phyloP scores from a whole-genome alignment of 2,888 invertebrate genomes.

The Gastrophysa polygoni region DNA sequence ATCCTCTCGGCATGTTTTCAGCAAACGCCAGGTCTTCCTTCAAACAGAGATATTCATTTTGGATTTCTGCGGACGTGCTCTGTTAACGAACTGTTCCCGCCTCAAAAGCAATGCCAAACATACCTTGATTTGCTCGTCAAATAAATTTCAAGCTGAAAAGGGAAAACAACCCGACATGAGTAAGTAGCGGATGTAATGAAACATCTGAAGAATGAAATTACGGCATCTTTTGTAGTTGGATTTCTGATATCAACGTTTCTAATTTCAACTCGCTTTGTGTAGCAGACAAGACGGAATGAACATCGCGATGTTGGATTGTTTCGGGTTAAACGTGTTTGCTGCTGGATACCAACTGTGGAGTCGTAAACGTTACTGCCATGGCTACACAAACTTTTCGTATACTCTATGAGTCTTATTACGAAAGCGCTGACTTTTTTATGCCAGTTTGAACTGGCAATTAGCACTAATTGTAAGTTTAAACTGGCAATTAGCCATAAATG shows the following conservation, averaged over 20 bases:
- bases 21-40: background rate
- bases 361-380: conserved; percentile 22
- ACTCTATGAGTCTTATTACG: too few relatives aligned
- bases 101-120: background rate
- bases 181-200: conserved; percentile 32
- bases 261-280: conserved; percentile 38
- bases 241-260: conserved; percentile 39
- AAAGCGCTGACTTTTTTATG: too few relatives aligned
- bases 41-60: background rate
- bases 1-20: too few relatives aligned
- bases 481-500: too few relatives aligned
- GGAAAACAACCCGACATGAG: conserved; percentile 19
- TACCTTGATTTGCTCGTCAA: conserved; percentile 15
- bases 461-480: too few relatives aligned
- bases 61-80: background rate
- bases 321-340: conserved; percentile 36
- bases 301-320: conserved; percentile 33
- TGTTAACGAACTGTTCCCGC: background rate
- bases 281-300: conserved; percentile 37
- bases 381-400: too few relatives aligned
- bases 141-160: conserved; percentile 15
- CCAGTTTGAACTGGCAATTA: too few relatives aligned
- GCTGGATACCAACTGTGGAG: conserved; percentile 29
- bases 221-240: conserved; percentile 37
- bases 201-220: conserved; percentile 39